A percentile compares a stretch with the other conserved stretches of the same genome.
phyloP scores from a whole-genome alignment of 2,113 vertebrate species.

The Gracilinanus agilis region DNA sequence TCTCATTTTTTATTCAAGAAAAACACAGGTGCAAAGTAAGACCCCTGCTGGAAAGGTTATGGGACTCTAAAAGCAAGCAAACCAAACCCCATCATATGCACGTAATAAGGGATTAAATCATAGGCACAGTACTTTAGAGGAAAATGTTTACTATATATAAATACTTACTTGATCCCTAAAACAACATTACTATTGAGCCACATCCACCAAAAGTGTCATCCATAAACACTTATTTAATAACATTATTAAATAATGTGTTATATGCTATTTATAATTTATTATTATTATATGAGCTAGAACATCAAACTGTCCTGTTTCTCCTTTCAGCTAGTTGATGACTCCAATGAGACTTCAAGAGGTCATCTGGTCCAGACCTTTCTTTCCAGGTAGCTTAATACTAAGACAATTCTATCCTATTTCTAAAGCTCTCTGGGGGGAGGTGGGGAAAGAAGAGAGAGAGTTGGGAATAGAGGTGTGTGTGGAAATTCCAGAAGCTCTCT shows the following conservation, averaged over 20 bases:
- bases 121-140: not conserved
- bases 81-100: not conserved
- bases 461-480: not conserved
- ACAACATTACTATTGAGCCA: not conserved
- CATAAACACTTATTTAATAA: not conserved
- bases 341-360: not conserved
- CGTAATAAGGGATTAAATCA: not conserved
- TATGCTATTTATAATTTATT: no score
- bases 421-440: not conserved
- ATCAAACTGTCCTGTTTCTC: not conserved
- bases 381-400: not conserved
- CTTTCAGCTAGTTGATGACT: not conserved
- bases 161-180: not conserved
- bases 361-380: not conserved
- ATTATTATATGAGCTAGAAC: not conserved
- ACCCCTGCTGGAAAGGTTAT: not conserved
- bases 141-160: not conserved
- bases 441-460: no score
- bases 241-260: no score
- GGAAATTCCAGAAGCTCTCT: slow-evolving; percentile 17
- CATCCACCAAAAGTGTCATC: not conserved
- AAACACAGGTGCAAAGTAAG: not conserved
- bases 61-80: not conserved
- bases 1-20: not conserved
- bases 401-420: slow-evolving; percentile 12